Conservation (phyloP, 2,888 invertebrate genomes). For the Leptopterna dolabrata region DNA sequence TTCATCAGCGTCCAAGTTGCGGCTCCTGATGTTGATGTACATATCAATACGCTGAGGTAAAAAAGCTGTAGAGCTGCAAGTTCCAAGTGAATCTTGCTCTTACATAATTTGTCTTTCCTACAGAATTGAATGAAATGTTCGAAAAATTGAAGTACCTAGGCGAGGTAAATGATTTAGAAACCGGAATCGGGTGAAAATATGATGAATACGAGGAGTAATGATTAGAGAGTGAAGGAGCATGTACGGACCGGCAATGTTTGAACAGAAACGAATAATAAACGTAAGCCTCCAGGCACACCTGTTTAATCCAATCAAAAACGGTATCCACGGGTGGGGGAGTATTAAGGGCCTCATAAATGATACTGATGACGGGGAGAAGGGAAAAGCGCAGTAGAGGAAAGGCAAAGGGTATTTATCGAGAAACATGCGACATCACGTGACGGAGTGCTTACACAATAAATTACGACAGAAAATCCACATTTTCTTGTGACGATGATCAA, state of each 20-base stretch:
- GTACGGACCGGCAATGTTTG: not conserved
- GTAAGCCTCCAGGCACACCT: not conserved
- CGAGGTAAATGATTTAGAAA: too few species aligned
- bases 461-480: not conserved
- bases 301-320: not conserved
- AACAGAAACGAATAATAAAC: not conserved
- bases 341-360: not conserved
- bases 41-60: too few species aligned
- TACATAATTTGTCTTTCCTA: too few species aligned
- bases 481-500: not conserved
- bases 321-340: not conserved
- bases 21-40: too few species aligned
- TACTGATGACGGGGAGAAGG: not conserved
- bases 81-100: too few species aligned
- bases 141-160: too few species aligned
- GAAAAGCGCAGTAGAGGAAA: not conserved
- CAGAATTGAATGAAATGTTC: too few species aligned
- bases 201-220: not conserved
- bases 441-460: slow-evolving; percentile 19
- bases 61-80: too few species aligned
- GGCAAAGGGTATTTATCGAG: not conserved
- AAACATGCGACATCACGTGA: slow-evolving; percentile 35
- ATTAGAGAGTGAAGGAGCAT: not conserved
- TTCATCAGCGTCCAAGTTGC: too few species aligned
- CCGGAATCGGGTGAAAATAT: too few species aligned